phyloP scores from a whole-genome alignment of 2,797 vertebrate genomes.

The Neomorphus geoffroyi region DNA sequence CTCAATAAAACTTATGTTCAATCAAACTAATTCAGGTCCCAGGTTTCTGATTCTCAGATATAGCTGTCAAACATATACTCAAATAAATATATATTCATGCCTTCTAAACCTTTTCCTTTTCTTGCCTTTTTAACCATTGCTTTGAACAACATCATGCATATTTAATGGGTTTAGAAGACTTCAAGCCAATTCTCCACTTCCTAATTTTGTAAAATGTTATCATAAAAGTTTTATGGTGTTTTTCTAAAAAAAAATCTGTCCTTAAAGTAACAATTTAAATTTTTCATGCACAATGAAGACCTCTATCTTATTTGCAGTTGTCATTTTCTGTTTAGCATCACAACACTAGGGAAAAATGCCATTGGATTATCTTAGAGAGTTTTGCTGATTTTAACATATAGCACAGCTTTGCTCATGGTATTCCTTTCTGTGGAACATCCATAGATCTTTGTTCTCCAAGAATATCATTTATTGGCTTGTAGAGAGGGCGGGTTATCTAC shows the following conservation, averaged over 20 bases:
- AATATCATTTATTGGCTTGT: neutral
- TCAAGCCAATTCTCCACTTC: slow-evolving; percentile 57
- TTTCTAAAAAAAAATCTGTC: slow-evolving; percentile 26
- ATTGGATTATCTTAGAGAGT: slow-evolving; percentile 42
- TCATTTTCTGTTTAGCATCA: slow-evolving; percentile 57
- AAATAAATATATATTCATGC: neutral
- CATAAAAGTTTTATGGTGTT: slow-evolving; percentile 63
- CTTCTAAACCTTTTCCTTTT: slow-evolving; percentile 34
- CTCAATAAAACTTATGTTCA: neutral
- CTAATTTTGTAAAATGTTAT: slow-evolving; percentile 67
- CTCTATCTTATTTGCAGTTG: slow-evolving; percentile 64
- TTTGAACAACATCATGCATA: slow-evolving; percentile 65
- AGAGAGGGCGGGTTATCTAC: neutral
- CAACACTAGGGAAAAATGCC: slow-evolving; percentile 44
- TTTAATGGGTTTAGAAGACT: slow-evolving; percentile 56
- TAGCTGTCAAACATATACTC: slow-evolving; percentile 14
- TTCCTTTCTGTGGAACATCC: neutral
- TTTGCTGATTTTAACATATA: slow-evolving; percentile 14
- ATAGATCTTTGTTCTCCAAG: slow-evolving; percentile 11
- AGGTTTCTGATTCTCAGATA: slow-evolving; percentile 22
- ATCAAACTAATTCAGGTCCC: neutral
- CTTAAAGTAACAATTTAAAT: slow-evolving; percentile 67
- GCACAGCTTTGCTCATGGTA: neutral
- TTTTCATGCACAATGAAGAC: slow-evolving; percentile 64
- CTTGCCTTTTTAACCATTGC: slow-evolving; percentile 48